Base-by-base conservation (phyloP, 2,888 invertebrate genomes). In the Troides oblongomaculatus region DNA sequence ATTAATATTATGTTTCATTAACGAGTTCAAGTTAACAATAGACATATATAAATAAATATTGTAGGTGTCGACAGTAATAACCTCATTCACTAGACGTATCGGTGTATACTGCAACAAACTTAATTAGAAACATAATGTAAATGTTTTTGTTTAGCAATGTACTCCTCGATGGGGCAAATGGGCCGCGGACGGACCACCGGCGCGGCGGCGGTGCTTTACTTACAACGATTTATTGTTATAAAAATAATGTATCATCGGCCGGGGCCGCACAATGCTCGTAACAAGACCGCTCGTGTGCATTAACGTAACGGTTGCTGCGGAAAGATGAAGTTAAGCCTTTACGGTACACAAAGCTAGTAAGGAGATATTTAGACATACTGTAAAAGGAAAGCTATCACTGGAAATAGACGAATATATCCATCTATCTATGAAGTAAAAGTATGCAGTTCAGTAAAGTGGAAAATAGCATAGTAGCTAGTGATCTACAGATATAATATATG, bases 201-300 rank as follows among this genome's bases (percentile, higher is more conserved):
- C 78, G 85, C 80, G 79, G 84, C 70, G 76, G 81, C 86, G 86
- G 89, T 91, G 89, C 89, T 89, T 90, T 91, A 90, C 91, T 89
- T 88, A 83, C 88, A 84, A 86, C 88, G 89, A 92, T 92, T 92
- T 92, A 92, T 92, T 92, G 89, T 92, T 91, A 92, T 90, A 92
- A 92, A 92, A 92, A 92, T 92, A 92, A 92, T 92, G 91, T 91
- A 91, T 92, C 91, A 91, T 91, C 89, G 88, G 78, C 76, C 80
- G 77, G 79, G 81, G 83, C 80, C 80, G 84, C 83, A 90, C 90
- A 91, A 90, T 90, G 84, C 84, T 78, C 81, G 86, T 89, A 90
- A 92, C 92, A 90, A 91, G 90, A 86, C 78, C 80, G 81, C 79
- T 79, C 78, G 83, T 82, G 84, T 81, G 86, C 83, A 84, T 84